Conservation (phyloP, 2,113 vertebrate species). For the Xenotilapia leptura region DNA sequence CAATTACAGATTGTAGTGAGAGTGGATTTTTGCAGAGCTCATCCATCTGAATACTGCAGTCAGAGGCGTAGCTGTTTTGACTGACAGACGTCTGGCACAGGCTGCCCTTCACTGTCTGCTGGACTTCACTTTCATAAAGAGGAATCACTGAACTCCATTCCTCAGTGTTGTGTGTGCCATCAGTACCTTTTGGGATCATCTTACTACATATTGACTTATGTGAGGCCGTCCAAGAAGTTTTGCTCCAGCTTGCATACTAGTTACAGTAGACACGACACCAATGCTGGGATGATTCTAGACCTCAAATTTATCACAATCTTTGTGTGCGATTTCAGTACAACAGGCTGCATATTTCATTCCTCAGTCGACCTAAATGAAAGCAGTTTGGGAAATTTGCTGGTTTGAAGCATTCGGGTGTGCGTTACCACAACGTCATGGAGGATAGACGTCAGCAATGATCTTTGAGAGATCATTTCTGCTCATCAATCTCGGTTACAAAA, state of each 20-base stretch:
- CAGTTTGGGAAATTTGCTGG: background rate
- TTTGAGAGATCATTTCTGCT: background rate
- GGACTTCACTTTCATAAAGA: background rate
- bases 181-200: background rate
- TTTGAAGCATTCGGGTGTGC: background rate
- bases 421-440: background rate
- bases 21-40: background rate
- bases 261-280: background rate
- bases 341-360: background rate
- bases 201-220: background rate
- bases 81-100: background rate
- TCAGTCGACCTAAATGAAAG: accelerated
- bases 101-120: background rate
- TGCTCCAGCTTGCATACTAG: background rate
- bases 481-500: background rate
- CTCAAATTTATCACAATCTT: background rate
- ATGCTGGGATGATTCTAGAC: background rate
- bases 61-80: background rate
- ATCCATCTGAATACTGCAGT: background rate
- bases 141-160: background rate
- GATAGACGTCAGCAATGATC: background rate
- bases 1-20: background rate
- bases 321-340: accelerated
- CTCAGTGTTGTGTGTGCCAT: background rate
- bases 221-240: background rate